Conservation (phyloP, 2,113 vertebrate genomes). For the Choloepus hoffmanni region DNA sequence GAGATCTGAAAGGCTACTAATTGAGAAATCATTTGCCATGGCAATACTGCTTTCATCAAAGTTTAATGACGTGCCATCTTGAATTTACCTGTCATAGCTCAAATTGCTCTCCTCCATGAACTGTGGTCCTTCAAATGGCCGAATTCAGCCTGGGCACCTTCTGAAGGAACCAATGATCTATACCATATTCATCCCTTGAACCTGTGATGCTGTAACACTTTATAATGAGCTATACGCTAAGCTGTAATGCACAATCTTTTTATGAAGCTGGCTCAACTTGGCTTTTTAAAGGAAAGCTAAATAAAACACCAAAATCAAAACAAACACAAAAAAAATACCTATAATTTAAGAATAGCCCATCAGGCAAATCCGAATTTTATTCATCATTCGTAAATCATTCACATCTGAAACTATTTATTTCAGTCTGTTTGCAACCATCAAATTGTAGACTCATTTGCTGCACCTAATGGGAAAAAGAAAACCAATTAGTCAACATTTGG, state of each 20-base stretch:
- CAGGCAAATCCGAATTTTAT: neutral
- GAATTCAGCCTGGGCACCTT: accelerated
- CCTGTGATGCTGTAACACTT: accelerated
- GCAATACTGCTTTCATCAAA: accelerated
- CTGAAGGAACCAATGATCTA: neutral
- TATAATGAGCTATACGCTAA: accelerated
- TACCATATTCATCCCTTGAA: too few relatives aligned
- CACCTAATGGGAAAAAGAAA: constrained; percentile 59
- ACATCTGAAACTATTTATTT: neutral
- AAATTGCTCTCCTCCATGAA: accelerated
- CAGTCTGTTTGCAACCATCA: neutral
- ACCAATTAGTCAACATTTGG: neutral
- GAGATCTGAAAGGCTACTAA: accelerated
- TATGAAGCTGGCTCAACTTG: accelerated
- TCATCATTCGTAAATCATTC: neutral
- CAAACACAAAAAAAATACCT: neutral
- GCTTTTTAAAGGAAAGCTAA: neutral
- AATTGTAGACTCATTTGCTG: neutral
- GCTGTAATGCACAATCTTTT: accelerated
- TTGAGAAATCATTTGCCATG: accelerated
- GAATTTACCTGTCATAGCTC: neutral
- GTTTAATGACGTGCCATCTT: accelerated
- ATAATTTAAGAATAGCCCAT: neutral
- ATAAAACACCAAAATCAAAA: neutral
- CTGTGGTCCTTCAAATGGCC: accelerated